Base-by-base conservation (phyloP, 2,797 vertebrate genomes). In the Tachyglossus aculeatus region DNA sequence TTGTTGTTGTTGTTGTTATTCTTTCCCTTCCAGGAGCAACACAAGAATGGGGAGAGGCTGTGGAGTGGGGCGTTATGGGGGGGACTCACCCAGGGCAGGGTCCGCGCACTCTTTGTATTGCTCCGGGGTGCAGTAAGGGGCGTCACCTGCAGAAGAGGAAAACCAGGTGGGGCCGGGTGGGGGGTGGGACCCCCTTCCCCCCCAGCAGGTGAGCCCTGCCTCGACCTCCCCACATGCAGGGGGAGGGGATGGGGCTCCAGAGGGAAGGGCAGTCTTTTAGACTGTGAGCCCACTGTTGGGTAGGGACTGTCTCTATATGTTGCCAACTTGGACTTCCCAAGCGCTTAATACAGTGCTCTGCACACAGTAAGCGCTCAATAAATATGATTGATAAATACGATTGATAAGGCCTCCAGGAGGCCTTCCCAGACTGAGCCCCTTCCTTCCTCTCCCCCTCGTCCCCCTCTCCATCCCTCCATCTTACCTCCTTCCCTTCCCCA, bases 21-120 rank as follows among this genome's bases (percentile, higher is more conserved):
- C 6, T 3, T 22, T 38, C 33, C 27, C 19, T 34, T 19, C 34
- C 18, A 16, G 3, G 24, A 50, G 14, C 45, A 15, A 16, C 13
- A 13, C 15, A 25, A 53, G 9, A 24, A n/a, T n/a, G n/a, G n/a
- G 16, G 27, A 3, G 0, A 57, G 18, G 27, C 51, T n/a, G n/a
- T n/a, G n/a, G n/a, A 48, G 27, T 14, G 51, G 51, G 25, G n/a
- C n/a, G n/a, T n/a, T n/a, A n/a, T n/a, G 1, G 0, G 36, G 64
- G 44, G 33, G 18, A 77, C 95, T 96, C 90, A 99, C 98, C 97
- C 85, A 99, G 87, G 39, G 98, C 97, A 0, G 98, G 98, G 47
- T 99, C 98, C 2, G 98, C 98, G 65, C 98, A 99, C 82, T 99
- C 98, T 87, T 98, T 99, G 91, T 99, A 99, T 88, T 99, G 97